phyloP scores from a whole-genome alignment of 2,888 invertebrate genomes.

The Hoplodrina ambigua region DNA sequence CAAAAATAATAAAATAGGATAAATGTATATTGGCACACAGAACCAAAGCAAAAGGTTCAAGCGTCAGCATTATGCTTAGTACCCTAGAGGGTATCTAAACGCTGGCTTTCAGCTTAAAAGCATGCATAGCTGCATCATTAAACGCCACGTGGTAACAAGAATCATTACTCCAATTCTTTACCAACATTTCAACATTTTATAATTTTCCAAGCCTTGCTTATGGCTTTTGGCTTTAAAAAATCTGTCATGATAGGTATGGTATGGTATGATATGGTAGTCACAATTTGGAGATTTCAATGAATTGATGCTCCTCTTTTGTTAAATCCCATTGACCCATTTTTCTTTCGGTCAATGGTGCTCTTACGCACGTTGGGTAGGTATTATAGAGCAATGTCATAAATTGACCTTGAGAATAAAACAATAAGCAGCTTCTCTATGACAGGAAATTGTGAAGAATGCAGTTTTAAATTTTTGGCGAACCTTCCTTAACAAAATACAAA shows the following conservation, averaged over 20 bases:
- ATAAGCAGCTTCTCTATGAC: no score
- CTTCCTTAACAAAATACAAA: not conserved
- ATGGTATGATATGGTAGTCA: no score
- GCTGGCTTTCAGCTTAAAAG: not conserved
- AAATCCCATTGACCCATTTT: constrained; percentile 8
- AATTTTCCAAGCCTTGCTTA: not conserved
- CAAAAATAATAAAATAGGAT: no score
- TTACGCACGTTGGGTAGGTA: not conserved
- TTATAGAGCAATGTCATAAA: no score
- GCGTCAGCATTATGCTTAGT: no score
- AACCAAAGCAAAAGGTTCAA: no score
- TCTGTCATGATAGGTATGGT: no score
- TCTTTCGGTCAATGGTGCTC: not conserved
- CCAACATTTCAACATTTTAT: not conserved
- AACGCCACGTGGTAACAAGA: not conserved
- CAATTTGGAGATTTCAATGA: not conserved
- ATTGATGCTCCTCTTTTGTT: not conserved
- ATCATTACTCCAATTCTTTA: not conserved
- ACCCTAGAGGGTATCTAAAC: no score
- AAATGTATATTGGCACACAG: no score
- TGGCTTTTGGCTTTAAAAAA: no score
- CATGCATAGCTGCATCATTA: not conserved
- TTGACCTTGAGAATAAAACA: no score
- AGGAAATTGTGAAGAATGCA: no score
- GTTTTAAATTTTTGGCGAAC: not conserved